Evolutionary conservation across 2,797 vertebrate species (phyloP), one percentile per base, ranked within the genome.

Genomic region (Melanotaenia trifasciata): DNA sequence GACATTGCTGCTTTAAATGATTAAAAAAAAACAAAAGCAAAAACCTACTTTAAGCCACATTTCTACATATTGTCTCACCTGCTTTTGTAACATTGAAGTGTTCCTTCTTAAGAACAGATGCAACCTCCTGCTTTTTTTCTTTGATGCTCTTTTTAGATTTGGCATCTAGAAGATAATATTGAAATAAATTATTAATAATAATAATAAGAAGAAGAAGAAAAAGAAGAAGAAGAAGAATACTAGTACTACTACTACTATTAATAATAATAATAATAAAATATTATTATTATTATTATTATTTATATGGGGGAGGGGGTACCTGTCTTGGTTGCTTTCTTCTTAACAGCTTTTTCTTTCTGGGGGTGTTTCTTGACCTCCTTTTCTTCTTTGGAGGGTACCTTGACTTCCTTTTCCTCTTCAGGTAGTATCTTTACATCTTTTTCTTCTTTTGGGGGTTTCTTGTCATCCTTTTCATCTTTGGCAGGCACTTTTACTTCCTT

Each of bases 21-120:
- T 57, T 30, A 3, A 18, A 32, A 24, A 9, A 4, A 18, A 30
- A 4, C 5, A 36, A 9, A 36, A 36, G 9, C 35, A 36, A 16
- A 35, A 56, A 30, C 20, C 3, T n/a, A 45, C 1, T 32, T 36
- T 11, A 36, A 8, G 26, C 26, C 26, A 36, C 35, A n/a, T n/a
- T 22, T 13, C 16, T 59, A 47, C 16, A 13, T 22, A 24, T 64
- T 50, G 26, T 28, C 86, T 79, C 62, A 92, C 89, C 89, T 78
- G 75, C 35, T 90, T 87, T 85, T 35, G 90, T 91, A 13, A 81
- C 67, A 69, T 92, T 92, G 22, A 88, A 74, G 54, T 89, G 86
- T 64, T 85, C 87, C 74, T 72, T 90, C 58, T 76, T 89, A 56
- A 86, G 74, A 20, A 87, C 22, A 10, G 88, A 72, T 0, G 45